Conservation (phyloP, 2,888 invertebrate genomes). For the Euclidia mi region DNA sequence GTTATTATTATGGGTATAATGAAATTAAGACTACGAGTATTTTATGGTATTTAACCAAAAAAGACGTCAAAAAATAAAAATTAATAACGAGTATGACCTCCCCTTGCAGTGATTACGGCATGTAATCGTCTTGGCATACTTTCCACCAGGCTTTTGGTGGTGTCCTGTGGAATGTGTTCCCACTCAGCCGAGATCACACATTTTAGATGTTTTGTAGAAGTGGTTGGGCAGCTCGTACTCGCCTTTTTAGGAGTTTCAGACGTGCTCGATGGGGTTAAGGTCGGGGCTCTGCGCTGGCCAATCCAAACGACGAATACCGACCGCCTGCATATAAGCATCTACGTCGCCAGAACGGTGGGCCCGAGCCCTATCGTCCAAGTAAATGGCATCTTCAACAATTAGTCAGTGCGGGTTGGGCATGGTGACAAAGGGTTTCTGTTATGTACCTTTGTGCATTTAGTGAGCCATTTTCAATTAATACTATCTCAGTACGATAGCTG, state of each 20-base stretch:
- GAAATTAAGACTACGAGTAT: no score
- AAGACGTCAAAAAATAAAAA: conserved; percentile 7
- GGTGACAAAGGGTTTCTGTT: conserved; percentile 17
- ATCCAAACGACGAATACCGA: conserved; percentile 10
- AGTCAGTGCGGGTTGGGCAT: conserved; percentile 17
- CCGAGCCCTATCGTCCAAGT: conserved; percentile 19
- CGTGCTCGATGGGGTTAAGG: not conserved
- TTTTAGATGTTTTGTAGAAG: not conserved
- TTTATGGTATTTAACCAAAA: conserved; percentile 6
- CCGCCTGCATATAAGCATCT: conserved; percentile 13
- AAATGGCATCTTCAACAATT: conserved; percentile 6
- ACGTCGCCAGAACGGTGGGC: conserved; percentile 10
- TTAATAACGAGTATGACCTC: conserved; percentile 7
- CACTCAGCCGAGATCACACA: no score
- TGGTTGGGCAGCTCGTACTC: not conserved
- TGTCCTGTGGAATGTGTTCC: no score
- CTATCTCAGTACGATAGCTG: conserved; percentile 23
- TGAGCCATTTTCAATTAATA: conserved; percentile 30
- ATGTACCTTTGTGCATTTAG: conserved; percentile 25
- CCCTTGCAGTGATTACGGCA: not conserved
- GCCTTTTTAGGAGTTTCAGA: conserved; percentile 1
- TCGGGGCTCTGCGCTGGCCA: conserved; percentile 8
- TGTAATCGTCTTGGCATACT: not conserved
- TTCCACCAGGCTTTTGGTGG: not conserved
- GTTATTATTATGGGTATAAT: no score